Conservation (phyloP, 2,888 invertebrate species). For the Druceiella hillmani region DNA sequence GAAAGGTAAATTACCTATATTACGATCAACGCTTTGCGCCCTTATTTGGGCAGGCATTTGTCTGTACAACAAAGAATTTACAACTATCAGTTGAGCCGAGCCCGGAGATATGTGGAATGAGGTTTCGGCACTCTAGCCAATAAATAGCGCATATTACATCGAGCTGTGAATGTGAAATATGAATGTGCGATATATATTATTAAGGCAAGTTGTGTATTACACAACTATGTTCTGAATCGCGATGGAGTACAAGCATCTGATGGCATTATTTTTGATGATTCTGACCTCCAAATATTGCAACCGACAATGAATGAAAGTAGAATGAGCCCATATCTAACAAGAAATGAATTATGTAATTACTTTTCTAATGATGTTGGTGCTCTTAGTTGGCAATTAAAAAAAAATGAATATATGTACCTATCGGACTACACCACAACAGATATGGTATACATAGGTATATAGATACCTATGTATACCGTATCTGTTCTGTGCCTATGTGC, state of each 20-base stretch:
- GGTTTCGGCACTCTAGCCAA: conserved; percentile 5
- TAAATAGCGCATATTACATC: conserved; percentile 2
- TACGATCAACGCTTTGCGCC: conserved; percentile 7
- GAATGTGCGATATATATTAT: conserved; percentile 7
- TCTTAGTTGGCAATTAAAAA: conserved; percentile 1
- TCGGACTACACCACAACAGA: no score
- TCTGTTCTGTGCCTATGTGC: no score
- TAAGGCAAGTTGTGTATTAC: conserved; percentile 11
- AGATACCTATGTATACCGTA: no score
- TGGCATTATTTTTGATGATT: conserved; percentile 7
- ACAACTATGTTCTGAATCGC: conserved; percentile 8
- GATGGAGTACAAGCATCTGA: conserved; percentile 6
- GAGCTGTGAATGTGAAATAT: conserved; percentile 4
- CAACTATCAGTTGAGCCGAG: conserved; percentile 8
- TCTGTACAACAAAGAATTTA: conserved; percentile 5
- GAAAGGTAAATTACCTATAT: conserved; percentile 3
- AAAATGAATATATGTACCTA: no score
- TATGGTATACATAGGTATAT: no score
- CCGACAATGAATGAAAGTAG: conserved; percentile 6
- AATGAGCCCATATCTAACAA: conserved; percentile 6
- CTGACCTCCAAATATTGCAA: conserved; percentile 4
- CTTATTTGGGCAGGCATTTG: conserved; percentile 6
- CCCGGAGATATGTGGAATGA: conserved; percentile 6
- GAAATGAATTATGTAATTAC: conserved; percentile 11
- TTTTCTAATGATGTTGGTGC: conserved; percentile 12